phyloP scores from a whole-genome alignment of 2,888 invertebrate genomes.

The Lottia scabra region DNA sequence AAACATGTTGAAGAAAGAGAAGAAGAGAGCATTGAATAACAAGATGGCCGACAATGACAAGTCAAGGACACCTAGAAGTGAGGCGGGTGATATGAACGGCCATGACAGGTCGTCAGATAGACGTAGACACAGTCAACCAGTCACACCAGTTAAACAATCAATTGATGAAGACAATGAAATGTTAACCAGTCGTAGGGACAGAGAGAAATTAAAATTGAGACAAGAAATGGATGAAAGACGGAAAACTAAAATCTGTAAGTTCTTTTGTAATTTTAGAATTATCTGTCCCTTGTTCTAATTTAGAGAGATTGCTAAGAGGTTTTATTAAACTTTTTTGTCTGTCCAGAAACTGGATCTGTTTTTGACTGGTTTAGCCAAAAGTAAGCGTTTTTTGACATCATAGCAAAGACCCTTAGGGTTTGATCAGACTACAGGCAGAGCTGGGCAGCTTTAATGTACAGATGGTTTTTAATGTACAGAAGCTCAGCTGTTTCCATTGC shows the following conservation, averaged over 20 bases:
- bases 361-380: too few relatives aligned
- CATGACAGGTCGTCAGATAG: constrained; percentile 15
- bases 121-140: constrained; percentile 2
- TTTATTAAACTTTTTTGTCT: too few relatives aligned
- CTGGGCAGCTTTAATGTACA: too few relatives aligned
- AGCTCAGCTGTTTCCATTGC: too few relatives aligned
- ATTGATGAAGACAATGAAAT: not conserved
- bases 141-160: not conserved
- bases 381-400: too few relatives aligned
- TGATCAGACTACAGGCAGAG: too few relatives aligned
- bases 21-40: constrained; percentile 59
- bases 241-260: constrained; percentile 61
- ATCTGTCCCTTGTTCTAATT: too few relatives aligned
- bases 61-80: constrained; percentile 29
- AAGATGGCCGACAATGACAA: constrained; percentile 32
- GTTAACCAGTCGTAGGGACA: constrained; percentile 1
- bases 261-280: too few relatives aligned
- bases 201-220: constrained; percentile 4
- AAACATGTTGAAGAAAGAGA: constrained; percentile 69
- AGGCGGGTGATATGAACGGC: constrained; percentile 31
- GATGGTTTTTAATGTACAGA: too few relatives aligned
- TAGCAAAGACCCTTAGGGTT: too few relatives aligned
- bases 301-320: too few relatives aligned
- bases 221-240: constrained; percentile 48
- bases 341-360: too few relatives aligned